Evolutionary conservation across 1,140 invertebrate species (phyloP), one percentile per base, ranked within the genome.

Genomic region (Diabrotica undecimpunctata): DNA sequence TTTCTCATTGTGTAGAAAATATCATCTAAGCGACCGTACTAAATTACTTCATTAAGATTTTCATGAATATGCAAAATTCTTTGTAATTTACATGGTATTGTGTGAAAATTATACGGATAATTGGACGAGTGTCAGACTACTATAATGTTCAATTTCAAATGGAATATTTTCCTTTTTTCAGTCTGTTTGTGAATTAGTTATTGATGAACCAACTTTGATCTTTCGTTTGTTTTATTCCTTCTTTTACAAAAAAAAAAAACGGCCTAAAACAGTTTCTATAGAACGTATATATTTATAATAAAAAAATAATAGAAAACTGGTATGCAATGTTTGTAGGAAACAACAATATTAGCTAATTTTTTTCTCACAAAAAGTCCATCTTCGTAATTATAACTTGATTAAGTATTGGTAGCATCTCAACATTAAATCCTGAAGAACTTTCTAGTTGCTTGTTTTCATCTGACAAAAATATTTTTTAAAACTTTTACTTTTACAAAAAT

Each of bases 1-100:
- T 2, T 4, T 25, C 25, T 25, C 25, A 25, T 4, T 25, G 1
- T 25, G 3, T 6, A 10, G 3, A 46, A 46, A 46, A 46, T 10
- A 46, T 46, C 2, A n/a, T 4, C 2, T 38, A 38, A 54, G 63
- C 61, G 41, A 59, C 67, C 53, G 61, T 61, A 41, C 64, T 71
- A 60, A 10, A 60, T 12, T 46, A 35, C 53, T 38, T 50, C 58
- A 60, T 60, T 35, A 60, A 46, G 6, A 60, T 60, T 60, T 38
- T 51, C 66, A 72, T 72, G 70, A 72, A 72, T 72, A 73, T 73
- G 70, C 72, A 69, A 67, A 61, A 66, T 13, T 54, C 35, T 51
- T 11, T 54, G 41, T 61, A 66, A 65, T 69, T 69, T 54, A 57
- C 36, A 8, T 12, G 57, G 63, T 54, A 69, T 69, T 69, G 67